Conservation (phyloP, 2,113 vertebrate species). For the Bungarus multicinctus region DNA sequence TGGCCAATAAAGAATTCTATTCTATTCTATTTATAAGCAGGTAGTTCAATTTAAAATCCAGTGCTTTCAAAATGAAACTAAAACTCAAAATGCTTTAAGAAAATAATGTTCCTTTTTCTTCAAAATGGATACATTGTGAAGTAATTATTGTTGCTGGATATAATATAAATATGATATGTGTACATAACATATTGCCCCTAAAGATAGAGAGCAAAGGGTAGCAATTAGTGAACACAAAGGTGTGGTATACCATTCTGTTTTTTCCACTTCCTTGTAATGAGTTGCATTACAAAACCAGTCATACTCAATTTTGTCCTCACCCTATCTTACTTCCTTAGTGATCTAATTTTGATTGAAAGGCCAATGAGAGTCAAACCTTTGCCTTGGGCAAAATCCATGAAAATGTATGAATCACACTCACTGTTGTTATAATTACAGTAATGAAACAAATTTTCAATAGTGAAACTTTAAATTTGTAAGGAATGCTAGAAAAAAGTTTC, state of each 20-base stretch:
- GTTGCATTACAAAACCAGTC: background rate
- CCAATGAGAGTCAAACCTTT: slow-evolving; percentile 50
- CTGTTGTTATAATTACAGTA: slow-evolving; percentile 25
- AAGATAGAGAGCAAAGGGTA: slow-evolving; percentile 25
- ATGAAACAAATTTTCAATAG: slow-evolving; percentile 13
- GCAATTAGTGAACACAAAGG: slow-evolving; percentile 34
- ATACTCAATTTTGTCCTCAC: slow-evolving; percentile 50
- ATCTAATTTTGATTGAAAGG: slow-evolving; percentile 47
- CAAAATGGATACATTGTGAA: background rate
- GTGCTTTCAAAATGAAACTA: background rate
- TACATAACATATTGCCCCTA: slow-evolving; percentile 21
- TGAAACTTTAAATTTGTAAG: background rate
- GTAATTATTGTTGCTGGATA: background rate
- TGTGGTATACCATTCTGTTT: slow-evolving; percentile 52
- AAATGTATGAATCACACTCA: slow-evolving; percentile 27
- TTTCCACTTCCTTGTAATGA: slow-evolving; percentile 36
- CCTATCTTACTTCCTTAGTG: slow-evolving; percentile 36
- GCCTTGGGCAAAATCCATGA: background rate
- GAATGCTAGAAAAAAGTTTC: background rate
- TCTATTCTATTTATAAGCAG: background rate
- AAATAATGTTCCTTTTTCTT: background rate
- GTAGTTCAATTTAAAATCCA: background rate
- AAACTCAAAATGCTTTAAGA: background rate
- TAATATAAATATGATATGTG: background rate
- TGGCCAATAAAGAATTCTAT: too few species aligned